Base-by-base conservation (phyloP, 2,888 invertebrate genomes). In the Synanthedon tipuliformis region DNA sequence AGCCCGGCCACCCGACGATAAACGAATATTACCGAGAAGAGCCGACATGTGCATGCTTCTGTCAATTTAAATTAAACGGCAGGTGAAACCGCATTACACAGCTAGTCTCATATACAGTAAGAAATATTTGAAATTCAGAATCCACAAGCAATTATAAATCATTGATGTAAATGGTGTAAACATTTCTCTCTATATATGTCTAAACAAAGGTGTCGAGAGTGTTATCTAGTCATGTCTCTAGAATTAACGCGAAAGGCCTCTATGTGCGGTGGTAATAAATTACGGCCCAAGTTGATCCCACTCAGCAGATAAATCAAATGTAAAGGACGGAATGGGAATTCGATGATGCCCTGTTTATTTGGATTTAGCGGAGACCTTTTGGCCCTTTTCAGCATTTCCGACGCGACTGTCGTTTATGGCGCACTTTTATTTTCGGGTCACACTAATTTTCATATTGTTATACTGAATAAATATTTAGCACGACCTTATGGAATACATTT, bases 231-330 rank as follows among this genome's bases (percentile, higher is more conserved):
- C 60, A 57, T 63, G 70, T 68, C 68, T 59, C 66, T 67, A 71
- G 73, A 79, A 79, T 78, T 75, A 79, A 80, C 74, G 73, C 69
- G 63, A 56, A 64, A 68, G 70, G 71, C 71, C 68, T 69, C 63
- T 63, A 58, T 63, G 68, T 61, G 66, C 63, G 62, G 61, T 60
- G 60, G 70, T 75, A 66, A 81, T 82, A 82, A 80, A 82, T 82
- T 78, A 80, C 75, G 59, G 63, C 69, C 71, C 65, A 69, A 71
- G 69, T 71, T 77, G 78, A 82, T 78, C 78, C 79, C 70, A 67
- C 68, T 76, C 69, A 66, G 61, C 71, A 73, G 78, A 83, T 83
- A 82, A 81, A 81, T 82, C 82, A 82, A 80, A 81, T 71, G 78
- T 73, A 70, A 50, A 71, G 71, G 72, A 72, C 68, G 68, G 67